phyloP scores from a whole-genome alignment of 2,888 invertebrate genomes.

The Dyspetes luteomarginatus region DNA sequence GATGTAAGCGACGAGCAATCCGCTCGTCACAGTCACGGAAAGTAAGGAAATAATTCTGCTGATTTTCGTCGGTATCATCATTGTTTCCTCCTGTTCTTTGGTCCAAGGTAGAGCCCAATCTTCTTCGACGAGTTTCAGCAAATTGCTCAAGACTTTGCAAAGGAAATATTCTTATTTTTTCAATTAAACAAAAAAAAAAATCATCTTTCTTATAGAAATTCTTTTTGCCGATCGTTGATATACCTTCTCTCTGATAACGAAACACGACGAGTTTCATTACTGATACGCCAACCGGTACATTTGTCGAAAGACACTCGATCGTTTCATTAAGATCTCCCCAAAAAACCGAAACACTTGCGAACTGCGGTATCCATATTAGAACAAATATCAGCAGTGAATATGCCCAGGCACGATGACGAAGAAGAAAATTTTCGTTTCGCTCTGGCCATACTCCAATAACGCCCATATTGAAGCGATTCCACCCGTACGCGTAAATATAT shows the following conservation, averaged over 20 bases:
- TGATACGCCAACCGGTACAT: conserved; percentile 67
- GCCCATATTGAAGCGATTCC: conserved; percentile 66
- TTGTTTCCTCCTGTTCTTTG: conserved; percentile 57
- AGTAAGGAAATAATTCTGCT: conserved; percentile 63
- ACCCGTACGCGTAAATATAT: conserved; percentile 66
- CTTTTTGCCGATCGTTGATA: no score
- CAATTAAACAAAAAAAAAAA: no score
- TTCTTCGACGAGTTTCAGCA: conserved; percentile 50
- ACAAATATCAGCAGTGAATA: conserved; percentile 37
- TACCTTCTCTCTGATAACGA: conserved; percentile 69
- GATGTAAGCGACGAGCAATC: conserved; percentile 59
- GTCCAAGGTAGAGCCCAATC: conserved; percentile 60
- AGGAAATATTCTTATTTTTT: no score
- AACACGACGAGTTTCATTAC: conserved; percentile 66
- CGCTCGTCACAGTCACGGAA: conserved; percentile 61
- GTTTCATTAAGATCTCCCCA: conserved; percentile 66
- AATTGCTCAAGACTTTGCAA: conserved; percentile 40
- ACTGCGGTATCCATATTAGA: conserved; percentile 52
- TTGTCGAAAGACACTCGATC: conserved; percentile 71
- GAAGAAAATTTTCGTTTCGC: conserved; percentile 30
- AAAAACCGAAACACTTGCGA: conserved; percentile 46
- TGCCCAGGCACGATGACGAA: conserved; percentile 41
- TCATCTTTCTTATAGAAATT: no score
- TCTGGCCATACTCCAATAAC: conserved; percentile 63
- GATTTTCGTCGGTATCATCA: conserved; percentile 62